Evolutionary conservation across 1,140 invertebrate genomes (phyloP).

Genomic region (Chironomus striatipennis): DNA sequence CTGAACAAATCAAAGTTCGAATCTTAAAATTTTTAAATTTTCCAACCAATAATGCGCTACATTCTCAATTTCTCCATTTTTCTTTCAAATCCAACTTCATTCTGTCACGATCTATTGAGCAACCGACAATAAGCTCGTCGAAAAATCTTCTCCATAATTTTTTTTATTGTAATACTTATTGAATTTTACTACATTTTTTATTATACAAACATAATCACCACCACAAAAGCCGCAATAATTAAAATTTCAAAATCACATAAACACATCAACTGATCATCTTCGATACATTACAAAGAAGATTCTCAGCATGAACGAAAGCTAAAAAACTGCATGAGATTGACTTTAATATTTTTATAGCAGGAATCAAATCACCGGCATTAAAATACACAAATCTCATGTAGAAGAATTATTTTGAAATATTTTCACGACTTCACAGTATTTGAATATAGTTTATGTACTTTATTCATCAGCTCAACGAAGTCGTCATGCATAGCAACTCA

Average conservation of each 20-base stretch:
- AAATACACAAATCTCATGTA: background rate
- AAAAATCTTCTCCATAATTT: no score
- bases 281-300: background rate
- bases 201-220: background rate
- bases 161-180: no score
- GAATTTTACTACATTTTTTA: no score
- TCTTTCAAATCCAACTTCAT: no score
- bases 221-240: background rate
- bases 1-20: no score
- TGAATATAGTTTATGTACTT: background rate
- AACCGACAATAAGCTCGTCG: no score
- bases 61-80: no score
- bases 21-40: no score
- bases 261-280: background rate
- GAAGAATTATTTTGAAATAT: background rate
- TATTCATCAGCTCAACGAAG: background rate
- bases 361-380: no score
- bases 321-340: background rate
- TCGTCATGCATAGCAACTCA: background rate
- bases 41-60: no score
- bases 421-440: background rate
- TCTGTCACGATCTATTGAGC: no score
- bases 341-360: no score
- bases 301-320: background rate
- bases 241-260: constrained; percentile 2